A percentile compares a stretch with the other conserved stretches of the same genome.
Conservation (phyloP, 2,797 vertebrate species). For the Ceryle rudis region DNA sequence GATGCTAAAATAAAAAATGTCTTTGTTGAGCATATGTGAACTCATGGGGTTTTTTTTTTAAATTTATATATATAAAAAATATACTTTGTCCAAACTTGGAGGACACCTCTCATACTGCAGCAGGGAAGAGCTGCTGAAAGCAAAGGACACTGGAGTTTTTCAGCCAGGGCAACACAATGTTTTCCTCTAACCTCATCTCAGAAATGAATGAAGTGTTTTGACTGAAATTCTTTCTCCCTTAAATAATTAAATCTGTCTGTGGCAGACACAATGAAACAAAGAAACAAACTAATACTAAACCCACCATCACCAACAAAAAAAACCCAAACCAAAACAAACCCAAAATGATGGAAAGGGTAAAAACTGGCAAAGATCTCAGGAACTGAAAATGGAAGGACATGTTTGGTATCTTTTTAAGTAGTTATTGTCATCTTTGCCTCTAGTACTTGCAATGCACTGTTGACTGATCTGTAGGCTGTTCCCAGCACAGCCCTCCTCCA, state of each 20-base stretch:
- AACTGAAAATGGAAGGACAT: neutral
- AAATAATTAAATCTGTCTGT: neutral
- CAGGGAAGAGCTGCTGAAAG: neutral
- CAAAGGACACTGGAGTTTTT: neutral
- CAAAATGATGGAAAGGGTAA: neutral
- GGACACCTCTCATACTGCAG: neutral
- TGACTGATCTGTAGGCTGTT: neutral
- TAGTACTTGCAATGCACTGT: neutral
- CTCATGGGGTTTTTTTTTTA: neutral
- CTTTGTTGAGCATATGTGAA: neutral
- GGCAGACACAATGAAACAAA: neutral
- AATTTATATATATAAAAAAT: accelerated
- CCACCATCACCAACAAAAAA: too few species aligned
- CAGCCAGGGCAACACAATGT: neutral
- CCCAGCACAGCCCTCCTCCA: accelerated
- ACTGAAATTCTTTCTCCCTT: constrained; percentile 8
- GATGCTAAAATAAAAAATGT: constrained; percentile 6
- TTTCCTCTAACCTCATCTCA: neutral
- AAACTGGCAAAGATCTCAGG: neutral
- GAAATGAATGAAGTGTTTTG: constrained; percentile 18
- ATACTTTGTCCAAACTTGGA: neutral
- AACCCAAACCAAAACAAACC: neutral
- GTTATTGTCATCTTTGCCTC: neutral
- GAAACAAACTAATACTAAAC: too few species aligned
- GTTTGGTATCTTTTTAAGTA: neutral